phyloP scores from a whole-genome alignment of 2,888 invertebrate species.

The Pheosia gnoma region DNA sequence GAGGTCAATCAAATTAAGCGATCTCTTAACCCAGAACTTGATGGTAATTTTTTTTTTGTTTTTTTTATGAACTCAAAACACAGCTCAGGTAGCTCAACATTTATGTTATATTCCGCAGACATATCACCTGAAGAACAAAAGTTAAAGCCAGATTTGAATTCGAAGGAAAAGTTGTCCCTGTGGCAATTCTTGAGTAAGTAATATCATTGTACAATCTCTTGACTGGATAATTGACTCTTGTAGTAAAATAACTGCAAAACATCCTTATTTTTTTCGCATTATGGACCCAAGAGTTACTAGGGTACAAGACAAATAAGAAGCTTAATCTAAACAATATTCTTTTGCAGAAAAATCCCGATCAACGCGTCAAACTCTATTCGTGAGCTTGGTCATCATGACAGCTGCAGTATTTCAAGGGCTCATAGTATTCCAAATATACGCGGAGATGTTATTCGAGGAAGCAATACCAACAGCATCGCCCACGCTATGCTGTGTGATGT shows the following conservation, averaged over 20 bases:
- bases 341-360: constrained; percentile 60
- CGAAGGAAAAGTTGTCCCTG: constrained; percentile 45
- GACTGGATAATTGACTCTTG: too few relatives aligned
- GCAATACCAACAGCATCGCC: constrained; percentile 61
- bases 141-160: constrained; percentile 24
- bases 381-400: constrained; percentile 48
- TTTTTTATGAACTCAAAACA: background rate
- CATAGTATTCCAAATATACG: constrained; percentile 65
- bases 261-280: too few relatives aligned
- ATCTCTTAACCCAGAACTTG: constrained; percentile 25
- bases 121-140: constrained; percentile 45
- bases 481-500: constrained; percentile 53
- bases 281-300: background rate
- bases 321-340: background rate
- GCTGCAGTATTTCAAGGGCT: constrained; percentile 65
- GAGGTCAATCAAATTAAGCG: constrained; percentile 33
- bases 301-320: background rate
- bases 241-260: too few relatives aligned
- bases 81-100: too few relatives aligned
- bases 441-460: constrained; percentile 59
- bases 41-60: constrained; percentile 10
- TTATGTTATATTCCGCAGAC: constrained; percentile 29
- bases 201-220: background rate
- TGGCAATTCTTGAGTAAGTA: constrained; percentile 63
- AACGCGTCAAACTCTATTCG: constrained; percentile 52